Evolutionary conservation across 2,888 invertebrate genomes (phyloP).

Genomic region (Taenaris catops): DNA sequence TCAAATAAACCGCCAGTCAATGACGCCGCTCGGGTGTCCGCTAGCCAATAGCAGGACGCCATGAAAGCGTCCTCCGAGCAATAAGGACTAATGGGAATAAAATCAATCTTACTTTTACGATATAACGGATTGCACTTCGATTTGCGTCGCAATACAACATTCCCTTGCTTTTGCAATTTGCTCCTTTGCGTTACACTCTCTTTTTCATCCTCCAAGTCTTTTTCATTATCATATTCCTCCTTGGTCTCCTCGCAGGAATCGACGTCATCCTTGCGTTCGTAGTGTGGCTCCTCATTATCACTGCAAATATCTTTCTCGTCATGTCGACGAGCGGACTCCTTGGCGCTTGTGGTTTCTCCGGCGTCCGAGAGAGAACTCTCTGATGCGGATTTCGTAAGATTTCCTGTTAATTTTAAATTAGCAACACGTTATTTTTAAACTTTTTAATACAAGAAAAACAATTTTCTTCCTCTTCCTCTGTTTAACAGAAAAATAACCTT

Average conservation of each 20-base stretch:
- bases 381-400: constrained; percentile 89
- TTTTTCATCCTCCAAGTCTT: constrained; percentile 42
- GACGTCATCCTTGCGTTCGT: constrained; percentile 33
- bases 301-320: constrained; percentile 87
- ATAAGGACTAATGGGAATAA: no score
- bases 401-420: constrained; percentile 36
- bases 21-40: no score
- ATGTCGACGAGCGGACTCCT: constrained; percentile 84
- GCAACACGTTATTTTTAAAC: no score
- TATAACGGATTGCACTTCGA: constrained; percentile 83
- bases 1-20: no score
- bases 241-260: constrained; percentile 59
- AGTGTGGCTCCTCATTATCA: constrained; percentile 76
- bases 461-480: no score
- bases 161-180: constrained; percentile 66
- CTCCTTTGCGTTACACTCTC: constrained; percentile 36
- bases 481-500: no score
- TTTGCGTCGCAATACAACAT: constrained; percentile 81
- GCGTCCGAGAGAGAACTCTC: constrained; percentile 93
- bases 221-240: constrained; percentile 55
- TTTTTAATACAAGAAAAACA: no score
- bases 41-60: no score
- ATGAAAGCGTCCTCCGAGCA: no score
- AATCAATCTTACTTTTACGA: constrained; percentile 81
- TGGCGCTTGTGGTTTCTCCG: constrained; percentile 81